Evolutionary conservation across 2,888 invertebrate genomes (phyloP), one percentile per base, ranked within the genome.

Genomic region (Calephelis perditalis): DNA sequence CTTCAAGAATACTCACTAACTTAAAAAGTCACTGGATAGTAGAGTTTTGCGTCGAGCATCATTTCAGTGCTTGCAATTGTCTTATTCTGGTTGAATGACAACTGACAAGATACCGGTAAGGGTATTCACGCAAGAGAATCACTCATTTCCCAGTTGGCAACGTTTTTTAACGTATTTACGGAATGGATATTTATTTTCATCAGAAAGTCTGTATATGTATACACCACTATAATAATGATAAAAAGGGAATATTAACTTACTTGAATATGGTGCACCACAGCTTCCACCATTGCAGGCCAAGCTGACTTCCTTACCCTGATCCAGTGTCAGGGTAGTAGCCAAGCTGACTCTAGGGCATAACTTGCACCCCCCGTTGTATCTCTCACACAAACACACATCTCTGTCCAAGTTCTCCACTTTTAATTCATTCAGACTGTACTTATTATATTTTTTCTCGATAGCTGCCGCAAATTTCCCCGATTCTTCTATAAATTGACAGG

Each of bases 361-460:
- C 78, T 86, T 87, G 73, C 89, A 89, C 36, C 90, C 90, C 3
- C 88, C 88, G 61, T 86, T 85, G 72, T 84, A 89, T 70, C 79
- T 81, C 79, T 86, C 89, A 67, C 89, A 90, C 59, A 89, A 73
- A 64, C 89, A 90, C 73, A 77, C 81, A 63, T 78, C 76, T 68
- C 73, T 74, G 60, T 82, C 86, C 73, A 84, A 59, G 4, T 81
- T 82, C 43, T 86, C 88, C 66, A 83, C 83, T 65, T 79, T 82
- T 67, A 89, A 72, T 74, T 89, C 89, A 66, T 87, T 86, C 60
- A 87, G 73, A 2, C 88, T 86, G 62, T 86, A 88, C 68, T 73
- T 77, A 56, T 78, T 81, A 58, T 78, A 75, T 66, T 71, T 72
- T 69, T 87, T 88, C 49, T 71, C 80, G 63, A 86, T 66, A 36